Evolutionary conservation across 2,888 invertebrate species (phyloP).

Genomic region (Griposia aprilina): DNA sequence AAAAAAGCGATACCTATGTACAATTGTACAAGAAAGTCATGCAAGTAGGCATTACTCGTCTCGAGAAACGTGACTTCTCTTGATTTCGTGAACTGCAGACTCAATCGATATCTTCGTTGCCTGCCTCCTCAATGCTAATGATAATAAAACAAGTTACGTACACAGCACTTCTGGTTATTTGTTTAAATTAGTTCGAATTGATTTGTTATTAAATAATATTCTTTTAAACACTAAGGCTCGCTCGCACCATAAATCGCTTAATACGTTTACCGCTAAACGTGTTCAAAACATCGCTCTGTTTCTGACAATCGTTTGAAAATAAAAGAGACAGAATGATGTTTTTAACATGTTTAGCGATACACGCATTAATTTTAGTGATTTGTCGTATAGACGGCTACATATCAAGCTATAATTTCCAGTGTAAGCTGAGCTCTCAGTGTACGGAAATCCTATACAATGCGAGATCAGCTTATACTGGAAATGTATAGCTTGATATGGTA

Average conservation of each 20-base stretch:
- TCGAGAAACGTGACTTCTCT: conserved; percentile 59
- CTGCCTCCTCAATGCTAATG: conserved; percentile 32
- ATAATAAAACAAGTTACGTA: conserved; percentile 37
- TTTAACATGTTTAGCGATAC: background rate
- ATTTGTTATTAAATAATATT: background rate
- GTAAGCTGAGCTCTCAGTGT: too few relatives aligned
- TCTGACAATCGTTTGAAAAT: background rate
- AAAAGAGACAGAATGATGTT: background rate
- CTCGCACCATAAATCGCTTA: background rate
- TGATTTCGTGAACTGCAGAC: conserved; percentile 51
- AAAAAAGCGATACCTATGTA: conserved; percentile 4
- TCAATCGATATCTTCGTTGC: conserved; percentile 47
- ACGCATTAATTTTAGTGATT: background rate
- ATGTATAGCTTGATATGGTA: too few relatives aligned
- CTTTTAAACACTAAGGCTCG: background rate
- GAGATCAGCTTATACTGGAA: too few relatives aligned
- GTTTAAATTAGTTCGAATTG: conserved; percentile 14
- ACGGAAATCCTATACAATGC: too few relatives aligned
- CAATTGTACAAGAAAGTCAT: conserved; percentile 35
- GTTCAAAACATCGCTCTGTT: background rate
- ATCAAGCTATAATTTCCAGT: too few relatives aligned
- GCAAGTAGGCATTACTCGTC: conserved; percentile 24
- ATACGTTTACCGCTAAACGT: background rate
- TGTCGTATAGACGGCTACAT: background rate
- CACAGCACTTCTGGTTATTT: conserved; percentile 22